These are phyloP conservation scores for Folsomia manolachei DNA, from an alignment of 2,888 invertebrate species.

Conservation along the genomic window DNA sequence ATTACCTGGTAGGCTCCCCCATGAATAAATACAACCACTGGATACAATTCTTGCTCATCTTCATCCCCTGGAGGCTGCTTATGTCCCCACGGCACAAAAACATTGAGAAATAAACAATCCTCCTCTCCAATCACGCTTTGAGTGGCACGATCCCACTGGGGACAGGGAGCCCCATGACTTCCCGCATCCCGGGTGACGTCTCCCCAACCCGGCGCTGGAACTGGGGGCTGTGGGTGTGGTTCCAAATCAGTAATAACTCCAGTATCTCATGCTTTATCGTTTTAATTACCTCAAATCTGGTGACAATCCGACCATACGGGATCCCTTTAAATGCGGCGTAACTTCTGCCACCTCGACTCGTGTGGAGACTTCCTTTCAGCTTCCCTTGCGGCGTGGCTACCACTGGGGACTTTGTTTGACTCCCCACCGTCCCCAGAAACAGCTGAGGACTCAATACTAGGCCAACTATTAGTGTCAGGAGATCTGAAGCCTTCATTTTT, in stretches of 20 bases:
- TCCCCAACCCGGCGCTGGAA: constrained; percentile 24
- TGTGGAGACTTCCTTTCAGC: constrained; percentile 21
- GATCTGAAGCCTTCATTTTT: too few relatives aligned
- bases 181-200: constrained; percentile 31
- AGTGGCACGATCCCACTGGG: constrained; percentile 23
- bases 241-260: too few relatives aligned
- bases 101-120: constrained; percentile 31
- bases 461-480: too few relatives aligned
- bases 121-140: constrained; percentile 31
- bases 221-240: too few relatives aligned
- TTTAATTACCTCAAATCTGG: constrained; percentile 34
- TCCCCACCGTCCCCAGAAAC: too few relatives aligned
- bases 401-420: too few relatives aligned
- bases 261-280: background rate
- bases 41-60: constrained; percentile 12
- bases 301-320: constrained; percentile 29
- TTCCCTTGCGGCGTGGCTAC: constrained; percentile 19
- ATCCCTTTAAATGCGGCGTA: constrained; percentile 32
- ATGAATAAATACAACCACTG: constrained; percentile 39
- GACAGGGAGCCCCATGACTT: constrained; percentile 32
- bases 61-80: background rate
- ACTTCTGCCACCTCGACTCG: constrained; percentile 22
- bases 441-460: too few relatives aligned
- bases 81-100: constrained; percentile 25
- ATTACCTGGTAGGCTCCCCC: constrained; percentile 29